These are phyloP conservation scores for Hylaeus anthracinus DNA, from an alignment of 1,140 invertebrate species.

Conservation along the genomic window DNA sequence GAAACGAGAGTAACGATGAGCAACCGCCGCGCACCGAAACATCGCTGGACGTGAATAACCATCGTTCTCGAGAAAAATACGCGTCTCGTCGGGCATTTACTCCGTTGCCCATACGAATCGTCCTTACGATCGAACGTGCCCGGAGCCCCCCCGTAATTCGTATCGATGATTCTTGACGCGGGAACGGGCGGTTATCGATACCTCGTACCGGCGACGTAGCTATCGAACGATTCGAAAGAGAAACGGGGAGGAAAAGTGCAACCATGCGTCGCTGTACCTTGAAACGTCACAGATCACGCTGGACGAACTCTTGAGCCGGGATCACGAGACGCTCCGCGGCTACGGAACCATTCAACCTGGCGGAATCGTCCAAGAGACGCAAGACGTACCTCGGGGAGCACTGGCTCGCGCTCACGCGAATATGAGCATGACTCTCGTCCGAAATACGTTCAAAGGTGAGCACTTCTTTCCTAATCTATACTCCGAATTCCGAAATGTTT, in stretches of 20 bases:
- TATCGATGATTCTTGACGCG: conserved; percentile 12
- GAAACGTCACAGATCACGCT: conserved; percentile 58
- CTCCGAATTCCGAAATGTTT: neutral
- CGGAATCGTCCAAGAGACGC: conserved; percentile 52
- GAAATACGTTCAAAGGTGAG: conserved; percentile 78
- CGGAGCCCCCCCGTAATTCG: neutral
- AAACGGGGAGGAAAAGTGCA: conserved; percentile 28
- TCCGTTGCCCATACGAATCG: neutral
- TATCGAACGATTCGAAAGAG: conserved; percentile 19
- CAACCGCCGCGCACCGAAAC: conserved; percentile 12
- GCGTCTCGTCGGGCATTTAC: neutral
- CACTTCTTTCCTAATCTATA: conserved; percentile 32
- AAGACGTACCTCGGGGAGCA: conserved; percentile 59
- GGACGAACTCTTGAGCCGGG: conserved; percentile 56
- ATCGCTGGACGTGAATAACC: conserved; percentile 2
- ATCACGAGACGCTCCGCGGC: conserved; percentile 39
- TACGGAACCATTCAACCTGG: conserved; percentile 49
- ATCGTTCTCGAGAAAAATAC: neutral
- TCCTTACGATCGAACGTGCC: neutral
- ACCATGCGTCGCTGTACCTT: conserved; percentile 56
- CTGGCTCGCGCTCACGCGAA: conserved; percentile 69
- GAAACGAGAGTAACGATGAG: neutral
- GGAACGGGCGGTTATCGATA: conserved; percentile 13
- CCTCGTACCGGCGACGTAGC: neutral
- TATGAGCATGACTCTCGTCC: conserved; percentile 81